Base-by-base conservation (phyloP, 2,888 invertebrate genomes). In the Panopea generosa region DNA sequence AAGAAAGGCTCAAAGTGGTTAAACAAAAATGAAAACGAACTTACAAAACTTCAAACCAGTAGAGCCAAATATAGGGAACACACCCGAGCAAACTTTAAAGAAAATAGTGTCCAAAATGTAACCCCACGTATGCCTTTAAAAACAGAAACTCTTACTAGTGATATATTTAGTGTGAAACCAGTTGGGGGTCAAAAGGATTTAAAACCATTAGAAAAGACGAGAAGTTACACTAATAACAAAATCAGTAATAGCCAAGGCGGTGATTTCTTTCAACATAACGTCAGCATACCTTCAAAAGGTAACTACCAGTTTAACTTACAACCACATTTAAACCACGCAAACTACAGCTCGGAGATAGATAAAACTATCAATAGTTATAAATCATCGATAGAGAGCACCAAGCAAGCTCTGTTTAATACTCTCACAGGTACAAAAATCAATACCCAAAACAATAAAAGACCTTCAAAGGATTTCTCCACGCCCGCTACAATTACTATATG, bases 401-500 rank as follows among this genome's bases (percentile, higher is more conserved):
- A 83, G 61, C 80, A 83, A 61, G 74, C 81, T 20, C 52, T 84
- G 53, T 79, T 84, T 33, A 77, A 75, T 69, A 84, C 85, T 27
- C 70, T 84, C 11, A 83, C 77, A 56, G 84, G 82, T 1, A 81
- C 83, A 29, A 84, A 84, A 74, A 74, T 81, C 75, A 69, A 82
- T 61, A 75, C 83, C 22, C 47, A 79, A 33, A 62, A 53, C 45
- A 75, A 66, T 61, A 65, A 77, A 76, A 59, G 71, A 66, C 50
- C 53, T 26, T 77, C 81, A 26, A 80, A 82, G 66, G 78, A 76
- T 26, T 82, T 74, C 49, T 73, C 77, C 9, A 50, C 82, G 2
- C 82, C 85, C 24, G 75, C 85, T 2, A 79, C 85, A 9, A 79
- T 84, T n/a, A 77, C 84, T 20, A 61, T 84, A 11, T 83, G 85